Base-by-base conservation (phyloP, 2,888 invertebrate genomes). In the Cataglyphis albicans region DNA sequence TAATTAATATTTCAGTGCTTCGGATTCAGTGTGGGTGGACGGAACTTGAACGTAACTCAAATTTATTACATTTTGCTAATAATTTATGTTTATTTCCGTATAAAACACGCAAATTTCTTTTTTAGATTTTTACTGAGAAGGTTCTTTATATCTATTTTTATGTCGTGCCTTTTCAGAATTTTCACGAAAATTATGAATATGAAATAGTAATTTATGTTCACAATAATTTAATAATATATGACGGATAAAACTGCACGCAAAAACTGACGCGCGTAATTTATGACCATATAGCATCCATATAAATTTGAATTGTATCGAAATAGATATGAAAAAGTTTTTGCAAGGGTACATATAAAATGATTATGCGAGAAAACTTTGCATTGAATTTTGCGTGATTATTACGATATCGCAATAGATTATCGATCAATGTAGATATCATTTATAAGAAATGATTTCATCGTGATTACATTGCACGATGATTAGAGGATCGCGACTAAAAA, bases 1-100 rank as follows among this genome's bases (percentile, higher is more conserved):
- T 70, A 80, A 72, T 80, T 80, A 70, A 70, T 38, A 76, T 70
- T 48, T 48, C 25, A 57, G 12, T 57, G 7, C 12, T n/a, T 18
- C 59, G 59, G 32, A 59, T n/a, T 68, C 59, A 18, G 18, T 4
- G 18, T 32, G 44, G 57, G 21, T 18, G 57, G 59, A 21, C 35
- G 7, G 55, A 70, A 61, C 32, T 70, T 44, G 70, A 70, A 44
- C 32, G 35, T 68, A 57, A 41, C 41, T 15, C n/a, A 18, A 48
- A 61, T 78, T 70, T 70, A 59, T 4, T 12, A 12, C 10, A 59
- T 15, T 32, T 65, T 12, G 41, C 59, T 9, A 15, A 21, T 68
- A 78, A 68, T 68, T 68, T 44, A 21, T n/a, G 18, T 38, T 18
- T 6, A n/a, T 18, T 15, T 21, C 10, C n/a, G 3, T 55, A 0